Evolutionary conservation across 2,888 invertebrate genomes (phyloP), one percentile per base, ranked within the genome.

Genomic region (Brenthis ino): DNA sequence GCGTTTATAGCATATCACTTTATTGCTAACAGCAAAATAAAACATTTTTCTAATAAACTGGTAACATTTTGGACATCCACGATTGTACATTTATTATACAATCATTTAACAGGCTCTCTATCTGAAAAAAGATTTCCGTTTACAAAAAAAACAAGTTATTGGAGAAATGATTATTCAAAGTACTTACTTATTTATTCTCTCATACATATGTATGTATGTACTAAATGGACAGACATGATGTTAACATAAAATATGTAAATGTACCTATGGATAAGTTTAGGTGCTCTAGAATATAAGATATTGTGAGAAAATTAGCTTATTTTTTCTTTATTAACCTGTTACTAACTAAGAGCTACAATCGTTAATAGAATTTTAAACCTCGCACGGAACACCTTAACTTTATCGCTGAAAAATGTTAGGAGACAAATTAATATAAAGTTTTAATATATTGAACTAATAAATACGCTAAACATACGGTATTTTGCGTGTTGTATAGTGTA

Each of bases 341-440:
- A 65, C 66, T 67, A 68, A 56, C 65, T 68, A 72, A 70, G 20
- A 28, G 57, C 73, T 76, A 76, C 64, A 71, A 71, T 71, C 58
- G 68, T 75, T 64, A 68, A 68, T 67, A 71, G 61, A 72, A 75
- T 80, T 77, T 74, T 80, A 81, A 80, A 90, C 85, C 88, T 91
- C 92, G 93, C 92, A 92, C 92, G 92, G 92, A 92, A 89, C 89
- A 89, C 92, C 89, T 89, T 88, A 89, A 91, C 88, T 89, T 89
- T 85, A 88, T 86, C 88, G 82, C 81, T 84, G 77, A 82, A 67
- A 67, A 67, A 70, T 71, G 67, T 72, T 68, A 63, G 66, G 69
- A 69, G 50, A 58, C 63, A 65, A 64, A 33, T 43, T 58, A 58
- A 51, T 51, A 55, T 64, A 61, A 67, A 67, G 24, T 64, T 61